Evolutionary conservation across 1,140 invertebrate genomes (phyloP), one percentile per base, ranked within the genome.

Genomic region (Phenacoccus solenopsis): DNA sequence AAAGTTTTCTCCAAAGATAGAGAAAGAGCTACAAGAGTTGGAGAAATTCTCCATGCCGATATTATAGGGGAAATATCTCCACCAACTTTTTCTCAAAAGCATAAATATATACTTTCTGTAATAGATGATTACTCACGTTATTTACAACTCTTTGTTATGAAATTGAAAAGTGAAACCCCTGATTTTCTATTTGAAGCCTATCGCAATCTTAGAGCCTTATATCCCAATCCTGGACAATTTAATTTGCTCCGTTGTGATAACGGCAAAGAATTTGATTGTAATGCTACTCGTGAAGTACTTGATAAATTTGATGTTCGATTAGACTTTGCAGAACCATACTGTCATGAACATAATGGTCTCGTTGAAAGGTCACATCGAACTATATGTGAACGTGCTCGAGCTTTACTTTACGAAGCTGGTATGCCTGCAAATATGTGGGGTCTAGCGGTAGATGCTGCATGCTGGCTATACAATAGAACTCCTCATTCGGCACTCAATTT

Each of bases 291-390:
- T 1, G 28, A 67, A 28, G 25, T 59, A 3, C 28, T 25, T 13
- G 12, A 28, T 28, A 28, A 64, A 28, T 69, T 22, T 27, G 70
- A 70, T 57, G 61, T 72, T 35, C 24, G 30, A 9, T 16, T 20
- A 13, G 21, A 72, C 4, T 20, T 25, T 7, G 49, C 70, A 57
- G 38, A 27, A 38, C 57, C 70, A 1, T 20, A 74, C 64, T 74
- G 74, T 24, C 75, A 74, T 70, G 72, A 78, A 68, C 72, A 75
- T 22, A 79, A 80, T 73, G 77, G 78, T 7, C 70, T 74, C 35
- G 74, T 75, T 9, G 78, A 81, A 68, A 72, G 77, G 69, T 73
- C 76, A 21, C 80, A 80, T 30, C 70, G 78, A 59, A 80, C 76
- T 1, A 69, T 80, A 21, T 70, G 74, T 21, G 67, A 76, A 30